Evolutionary conservation across 2,113 vertebrate species (phyloP), one percentile per base, ranked within the genome.

Genomic region (Upupa epops): DNA sequence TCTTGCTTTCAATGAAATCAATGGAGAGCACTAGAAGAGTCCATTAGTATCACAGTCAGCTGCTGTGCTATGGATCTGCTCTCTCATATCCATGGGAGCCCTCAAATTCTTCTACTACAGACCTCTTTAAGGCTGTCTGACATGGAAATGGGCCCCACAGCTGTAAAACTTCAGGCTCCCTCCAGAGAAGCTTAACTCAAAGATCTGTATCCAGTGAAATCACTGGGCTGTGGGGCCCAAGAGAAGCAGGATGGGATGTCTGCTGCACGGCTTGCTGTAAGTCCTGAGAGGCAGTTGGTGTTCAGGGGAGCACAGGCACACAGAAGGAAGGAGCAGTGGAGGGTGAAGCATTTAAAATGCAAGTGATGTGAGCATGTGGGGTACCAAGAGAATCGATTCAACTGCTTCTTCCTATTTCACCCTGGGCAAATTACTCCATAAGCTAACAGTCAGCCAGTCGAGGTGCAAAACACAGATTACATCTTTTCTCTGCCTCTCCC

Each of bases 151-250:
- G 48, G 25, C 12, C 69, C 63, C 54, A 36, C 25, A 70, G 66
- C 82, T 29, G 26, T 77, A 87, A 8, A 6, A 21, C 21, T 65
- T 60, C 58, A 56, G 48, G 36, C 7, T 89, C 24, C 76, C 70
- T 72, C 34, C 46, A 29, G 77, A 18, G 13, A 26, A 75, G 34
- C 51, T 83, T 6, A 34, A 28, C 56, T 55, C 80, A 54, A 31
- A 65, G 46, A 76, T 78, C 52, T 26, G 88, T 31, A 36, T 16
- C 49, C 11, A 52, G 4, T 8, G 73, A 15, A 52, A 64, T 54
- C 1, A 0, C 79, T 31, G 0, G 0, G 31, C 58, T 31, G 36
- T 0, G 1, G 82, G 61, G 45, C 58, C 45, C 0, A 0, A 52
- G n/a, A 66, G 24, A 31, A 72, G 46, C 0, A 0, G 65, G 52